Conservation (phyloP, 2,888 invertebrate species). For the Drosophila emarginata region DNA sequence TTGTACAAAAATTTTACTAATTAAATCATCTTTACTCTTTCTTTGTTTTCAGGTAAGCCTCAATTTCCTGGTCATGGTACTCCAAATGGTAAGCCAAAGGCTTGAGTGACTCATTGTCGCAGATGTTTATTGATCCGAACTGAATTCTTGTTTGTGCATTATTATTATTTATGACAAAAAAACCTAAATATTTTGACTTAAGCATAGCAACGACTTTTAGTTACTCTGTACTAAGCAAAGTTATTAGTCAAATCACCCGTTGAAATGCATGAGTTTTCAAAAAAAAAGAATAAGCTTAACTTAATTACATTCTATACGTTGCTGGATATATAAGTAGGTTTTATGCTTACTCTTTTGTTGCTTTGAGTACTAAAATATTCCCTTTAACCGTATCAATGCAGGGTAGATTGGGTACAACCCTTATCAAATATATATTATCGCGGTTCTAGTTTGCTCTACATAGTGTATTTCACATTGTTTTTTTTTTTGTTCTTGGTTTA, state of each 20-base stretch:
- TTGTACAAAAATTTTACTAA: constrained; percentile 33
- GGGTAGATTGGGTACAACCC: constrained; percentile 29
- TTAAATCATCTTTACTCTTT: constrained; percentile 36
- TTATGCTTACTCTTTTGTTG: too few species aligned
- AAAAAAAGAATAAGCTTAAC: too few species aligned
- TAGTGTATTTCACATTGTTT: neutral
- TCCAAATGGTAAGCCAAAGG: neutral
- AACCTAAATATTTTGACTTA: neutral
- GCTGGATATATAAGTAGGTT: too few species aligned
- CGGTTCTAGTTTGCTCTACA: constrained; percentile 13
- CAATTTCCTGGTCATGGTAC: constrained; percentile 24
- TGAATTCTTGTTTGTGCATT: constrained; percentile 3
- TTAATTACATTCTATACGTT: too few species aligned
- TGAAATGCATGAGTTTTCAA: too few species aligned
- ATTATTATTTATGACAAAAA: neutral
- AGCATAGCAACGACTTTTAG: constrained; percentile 1
- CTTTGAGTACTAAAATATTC: neutral
- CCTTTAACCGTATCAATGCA: neutral
- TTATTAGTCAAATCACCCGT: too few species aligned
- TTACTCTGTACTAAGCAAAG: too few species aligned
- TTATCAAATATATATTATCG: constrained; percentile 54
- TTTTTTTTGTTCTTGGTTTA: neutral
- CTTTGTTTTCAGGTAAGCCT: constrained; percentile 59
- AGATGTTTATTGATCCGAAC: constrained; percentile 34
- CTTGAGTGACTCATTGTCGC: constrained; percentile 13